Conservation (phyloP, 2,888 invertebrate species). For the Selenia dentaria region DNA sequence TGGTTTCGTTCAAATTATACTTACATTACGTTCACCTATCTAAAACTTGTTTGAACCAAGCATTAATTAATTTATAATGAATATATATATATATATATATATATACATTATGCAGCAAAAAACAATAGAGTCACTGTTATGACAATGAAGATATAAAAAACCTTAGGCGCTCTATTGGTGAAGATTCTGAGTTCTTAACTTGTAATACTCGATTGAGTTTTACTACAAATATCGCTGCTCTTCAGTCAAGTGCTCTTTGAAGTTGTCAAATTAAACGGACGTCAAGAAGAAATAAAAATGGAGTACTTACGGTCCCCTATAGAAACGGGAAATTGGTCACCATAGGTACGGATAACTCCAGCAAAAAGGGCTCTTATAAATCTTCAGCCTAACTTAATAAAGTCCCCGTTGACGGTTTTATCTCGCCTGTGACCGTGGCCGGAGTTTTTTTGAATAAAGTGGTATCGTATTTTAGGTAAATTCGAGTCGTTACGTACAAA, state of each 20-base stretch:
- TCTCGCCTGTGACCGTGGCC: conserved; percentile 58
- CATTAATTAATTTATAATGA: no score
- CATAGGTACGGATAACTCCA: conserved; percentile 59
- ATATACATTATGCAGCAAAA: no score
- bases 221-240: no score
- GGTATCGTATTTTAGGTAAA: conserved; percentile 44
- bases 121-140: no score
- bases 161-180: no score
- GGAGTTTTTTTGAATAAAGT: conserved; percentile 59
- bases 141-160: neutral
- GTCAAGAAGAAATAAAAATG: conserved; percentile 2
- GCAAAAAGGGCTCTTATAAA: conserved; percentile 74
- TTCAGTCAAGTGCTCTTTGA: neutral
- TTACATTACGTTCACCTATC: no score
- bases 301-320: conserved; percentile 1
- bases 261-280: neutral
- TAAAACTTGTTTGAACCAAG: no score
- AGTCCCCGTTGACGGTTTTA: conserved; percentile 72
- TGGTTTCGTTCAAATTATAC: no score
- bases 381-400: conserved; percentile 75
- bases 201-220: neutral
- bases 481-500: conserved; percentile 21
- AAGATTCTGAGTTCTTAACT: no score
- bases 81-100: no score
- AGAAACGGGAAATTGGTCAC: conserved; percentile 24